Conservation (phyloP, 2,888 invertebrate genomes). For the Drosophila rellima region DNA sequence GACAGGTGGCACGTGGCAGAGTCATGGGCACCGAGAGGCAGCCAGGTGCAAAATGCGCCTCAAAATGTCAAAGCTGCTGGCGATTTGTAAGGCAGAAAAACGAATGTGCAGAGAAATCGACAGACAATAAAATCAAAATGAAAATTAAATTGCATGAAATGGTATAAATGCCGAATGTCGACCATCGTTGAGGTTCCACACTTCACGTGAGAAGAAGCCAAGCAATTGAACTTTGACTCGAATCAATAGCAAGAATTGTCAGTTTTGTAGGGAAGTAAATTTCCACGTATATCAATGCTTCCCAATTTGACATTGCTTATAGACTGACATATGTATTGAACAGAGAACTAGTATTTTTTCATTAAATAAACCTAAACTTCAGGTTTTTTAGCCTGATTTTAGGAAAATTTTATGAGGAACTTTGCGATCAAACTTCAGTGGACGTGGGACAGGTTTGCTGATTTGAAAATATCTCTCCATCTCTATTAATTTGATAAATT, state of each 20-base stretch:
- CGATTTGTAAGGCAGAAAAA: slow-evolving; percentile 47
- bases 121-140: slow-evolving; percentile 68
- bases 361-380: no score
- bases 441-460: no score
- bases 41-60: slow-evolving; percentile 75
- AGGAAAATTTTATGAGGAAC: no score
- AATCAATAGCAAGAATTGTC: slow-evolving; percentile 25
- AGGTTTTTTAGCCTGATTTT: no score
- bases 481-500: no score
- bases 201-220: slow-evolving; percentile 26
- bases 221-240: slow-evolving; percentile 37
- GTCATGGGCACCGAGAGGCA: slow-evolving; percentile 8
- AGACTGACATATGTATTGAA: no score
- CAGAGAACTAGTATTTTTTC: no score
- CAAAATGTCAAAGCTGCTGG: slow-evolving; percentile 77
- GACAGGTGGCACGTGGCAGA: slow-evolving; percentile 22
- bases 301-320: neutral
- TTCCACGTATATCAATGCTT: neutral
- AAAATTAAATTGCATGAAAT: slow-evolving; percentile 74
- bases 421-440: no score
- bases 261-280: neutral
- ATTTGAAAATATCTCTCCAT: no score
- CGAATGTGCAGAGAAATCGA: slow-evolving; percentile 17
- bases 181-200: slow-evolving; percentile 34
- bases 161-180: slow-evolving; percentile 13